Evolutionary conservation across 2,888 invertebrate species (phyloP).

Genomic region (Brachyptera risi): DNA sequence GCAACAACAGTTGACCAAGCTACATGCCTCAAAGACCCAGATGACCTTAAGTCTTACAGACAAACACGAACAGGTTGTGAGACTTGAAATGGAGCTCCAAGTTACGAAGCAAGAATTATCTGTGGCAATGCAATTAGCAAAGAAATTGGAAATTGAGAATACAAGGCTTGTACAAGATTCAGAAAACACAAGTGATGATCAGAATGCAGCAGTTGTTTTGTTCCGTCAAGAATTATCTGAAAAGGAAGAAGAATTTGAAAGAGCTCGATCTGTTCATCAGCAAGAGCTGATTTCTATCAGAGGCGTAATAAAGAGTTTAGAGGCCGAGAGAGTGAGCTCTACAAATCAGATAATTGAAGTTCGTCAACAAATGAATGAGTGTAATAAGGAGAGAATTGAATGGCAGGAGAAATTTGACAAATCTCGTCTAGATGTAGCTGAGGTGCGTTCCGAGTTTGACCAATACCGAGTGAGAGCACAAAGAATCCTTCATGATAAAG

Average conservation of each 20-base stretch:
- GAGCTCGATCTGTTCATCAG: constrained; percentile 47
- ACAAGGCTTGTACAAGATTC: constrained; percentile 46
- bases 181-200: constrained; percentile 45
- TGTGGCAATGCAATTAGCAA: background rate
- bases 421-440: constrained; percentile 21
- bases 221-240: constrained; percentile 45
- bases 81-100: constrained; percentile 17
- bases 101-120: constrained; percentile 14
- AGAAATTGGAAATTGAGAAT: constrained; percentile 7
- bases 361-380: background rate
- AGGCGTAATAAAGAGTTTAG: constrained; percentile 40
- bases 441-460: constrained; percentile 55
- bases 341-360: background rate
- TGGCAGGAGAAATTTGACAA: constrained; percentile 14
- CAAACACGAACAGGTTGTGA: constrained; percentile 8
- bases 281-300: constrained; percentile 43
- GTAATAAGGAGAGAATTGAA: background rate
- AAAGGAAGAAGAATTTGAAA: constrained; percentile 44
- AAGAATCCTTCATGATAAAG: constrained; percentile 71
- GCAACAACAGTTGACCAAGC: constrained; percentile 18
- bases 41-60: background rate
- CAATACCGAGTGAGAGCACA: constrained; percentile 77
- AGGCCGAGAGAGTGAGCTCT: constrained; percentile 38
- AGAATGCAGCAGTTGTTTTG: constrained; percentile 44
- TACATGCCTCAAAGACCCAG: constrained; percentile 19